phyloP scores from a whole-genome alignment of 37 sponge, comb jelly and placozoan species.

The Trichoplax adhaerens region DNA sequence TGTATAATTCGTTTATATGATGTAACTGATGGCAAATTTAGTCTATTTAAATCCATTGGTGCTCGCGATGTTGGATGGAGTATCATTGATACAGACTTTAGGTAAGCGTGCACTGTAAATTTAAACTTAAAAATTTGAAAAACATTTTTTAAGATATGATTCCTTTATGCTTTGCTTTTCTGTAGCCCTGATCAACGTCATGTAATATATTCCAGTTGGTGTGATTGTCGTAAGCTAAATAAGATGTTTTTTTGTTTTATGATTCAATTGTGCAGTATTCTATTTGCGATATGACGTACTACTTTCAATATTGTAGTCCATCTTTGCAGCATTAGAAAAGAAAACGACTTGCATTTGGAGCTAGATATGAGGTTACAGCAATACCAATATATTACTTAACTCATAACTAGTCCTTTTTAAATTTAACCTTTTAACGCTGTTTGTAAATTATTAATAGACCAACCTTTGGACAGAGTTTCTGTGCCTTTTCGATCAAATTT shows the following conservation, averaged over 20 bases:
- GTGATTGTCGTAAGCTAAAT: conserved; percentile 22
- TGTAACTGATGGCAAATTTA: conserved; percentile 16
- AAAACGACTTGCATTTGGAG: conserved; percentile 16
- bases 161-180: not conserved
- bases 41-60: conserved; percentile 8
- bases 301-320: conserved; percentile 21
- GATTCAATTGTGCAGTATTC: not conserved
- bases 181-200: conserved; percentile 46
- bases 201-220: conserved; percentile 64
- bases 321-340: conserved; percentile 43
- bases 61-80: conserved; percentile 66
- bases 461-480: not conserved
- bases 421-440: conserved; percentile 27
- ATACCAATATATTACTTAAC: not conserved
- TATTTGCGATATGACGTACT: not conserved
- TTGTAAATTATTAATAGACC: conserved; percentile 8
- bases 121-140: not conserved
- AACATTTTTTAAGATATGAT: not conserved
- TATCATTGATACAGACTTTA: conserved; percentile 34
- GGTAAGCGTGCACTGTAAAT: conserved; percentile 15
- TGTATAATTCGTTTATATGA: conserved; percentile 23
- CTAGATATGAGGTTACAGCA: conserved; percentile 25
- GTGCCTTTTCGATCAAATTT: conserved; percentile 20
- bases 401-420: conserved; percentile 12
- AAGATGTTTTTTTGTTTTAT: not conserved